phyloP scores from a whole-genome alignment of 2,888 invertebrate genomes.

The Cephus pygmeus region DNA sequence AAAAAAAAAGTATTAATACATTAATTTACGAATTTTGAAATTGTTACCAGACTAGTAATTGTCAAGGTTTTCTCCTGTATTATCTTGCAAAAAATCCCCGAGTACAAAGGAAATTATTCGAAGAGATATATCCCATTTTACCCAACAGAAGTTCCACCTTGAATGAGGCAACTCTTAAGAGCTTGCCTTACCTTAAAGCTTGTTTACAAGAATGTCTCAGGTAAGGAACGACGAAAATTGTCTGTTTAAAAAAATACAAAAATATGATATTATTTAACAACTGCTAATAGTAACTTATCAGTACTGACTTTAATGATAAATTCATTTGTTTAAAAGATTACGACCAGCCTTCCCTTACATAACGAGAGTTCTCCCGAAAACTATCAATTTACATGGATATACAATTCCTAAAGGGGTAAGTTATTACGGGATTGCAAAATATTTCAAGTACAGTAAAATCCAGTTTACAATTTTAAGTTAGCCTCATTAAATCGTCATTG shows the following conservation, averaged over 20 bases:
- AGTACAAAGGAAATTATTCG: constrained; percentile 71
- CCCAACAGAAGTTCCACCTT: constrained; percentile 55
- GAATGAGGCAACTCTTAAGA: constrained; percentile 47
- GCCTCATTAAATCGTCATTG: background rate
- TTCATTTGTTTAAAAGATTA: constrained; percentile 63
- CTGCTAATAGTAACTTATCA: background rate
- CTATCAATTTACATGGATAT: constrained; percentile 73
- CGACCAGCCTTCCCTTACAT: constrained; percentile 75
- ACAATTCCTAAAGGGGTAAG: constrained; percentile 66
- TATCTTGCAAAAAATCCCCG: constrained; percentile 75
- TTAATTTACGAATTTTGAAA: constrained; percentile 6
- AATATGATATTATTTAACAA: background rate
- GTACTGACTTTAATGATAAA: background rate
- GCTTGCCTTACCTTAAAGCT: constrained; percentile 72
- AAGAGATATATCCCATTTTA: constrained; percentile 69
- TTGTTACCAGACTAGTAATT: constrained; percentile 69
- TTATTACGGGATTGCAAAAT: background rate
- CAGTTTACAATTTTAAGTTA: background rate
- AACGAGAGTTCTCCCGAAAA: constrained; percentile 71
- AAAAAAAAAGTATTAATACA: background rate
- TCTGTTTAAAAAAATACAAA: background rate
- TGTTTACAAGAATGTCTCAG: constrained; percentile 75
- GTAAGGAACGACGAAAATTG: constrained; percentile 49
- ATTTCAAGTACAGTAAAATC: background rate
- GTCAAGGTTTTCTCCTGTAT: constrained; percentile 74